A percentile compares a stretch with the other conserved stretches of the same genome.
These are phyloP conservation scores for Blomia tropicalis DNA, from an alignment of 2,888 invertebrate genomes.

Conservation along the genomic window DNA sequence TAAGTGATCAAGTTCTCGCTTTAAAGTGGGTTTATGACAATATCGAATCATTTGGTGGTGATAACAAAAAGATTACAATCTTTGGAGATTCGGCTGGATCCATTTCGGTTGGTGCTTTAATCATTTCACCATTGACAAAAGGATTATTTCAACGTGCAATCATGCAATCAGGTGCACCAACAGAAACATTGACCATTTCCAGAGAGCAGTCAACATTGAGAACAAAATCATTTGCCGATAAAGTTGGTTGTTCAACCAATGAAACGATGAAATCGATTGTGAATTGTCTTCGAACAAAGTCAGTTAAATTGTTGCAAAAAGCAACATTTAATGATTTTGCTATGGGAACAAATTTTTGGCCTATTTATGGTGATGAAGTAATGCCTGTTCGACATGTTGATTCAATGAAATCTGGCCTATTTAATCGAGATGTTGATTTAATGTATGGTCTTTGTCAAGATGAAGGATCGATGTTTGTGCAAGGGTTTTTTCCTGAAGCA, in stretches of 20 bases:
- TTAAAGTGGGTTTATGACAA: conserved; percentile 33
- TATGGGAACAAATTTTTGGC: not conserved
- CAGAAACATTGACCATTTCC: not conserved
- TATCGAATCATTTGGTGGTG: conserved; percentile 32
- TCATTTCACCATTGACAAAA: not conserved
- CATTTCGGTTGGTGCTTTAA: not conserved
- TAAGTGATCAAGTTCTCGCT: conserved; percentile 33
- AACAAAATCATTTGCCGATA: not conserved
- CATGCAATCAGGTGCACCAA: not conserved
- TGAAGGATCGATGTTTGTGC: not conserved
- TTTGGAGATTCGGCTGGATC: conserved; percentile 32
- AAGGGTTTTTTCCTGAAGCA: not conserved
- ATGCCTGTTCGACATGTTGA: not conserved
- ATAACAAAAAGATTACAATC: conserved; percentile 32
- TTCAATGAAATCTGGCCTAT: not conserved
- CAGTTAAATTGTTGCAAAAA: not conserved
- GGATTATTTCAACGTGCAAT: not conserved
- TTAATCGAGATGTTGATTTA: not conserved
- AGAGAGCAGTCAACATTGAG: not conserved
- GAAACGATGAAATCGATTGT: too few species aligned
- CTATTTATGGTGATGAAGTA: not conserved
- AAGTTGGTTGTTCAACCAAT: not conserved
- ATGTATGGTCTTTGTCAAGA: not conserved
- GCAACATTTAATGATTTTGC: not conserved
- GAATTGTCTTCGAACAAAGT: not conserved